Evolutionary conservation across 92 coral and sea anemone species (phyloP).

Genomic region (Porites cylindrica): DNA sequence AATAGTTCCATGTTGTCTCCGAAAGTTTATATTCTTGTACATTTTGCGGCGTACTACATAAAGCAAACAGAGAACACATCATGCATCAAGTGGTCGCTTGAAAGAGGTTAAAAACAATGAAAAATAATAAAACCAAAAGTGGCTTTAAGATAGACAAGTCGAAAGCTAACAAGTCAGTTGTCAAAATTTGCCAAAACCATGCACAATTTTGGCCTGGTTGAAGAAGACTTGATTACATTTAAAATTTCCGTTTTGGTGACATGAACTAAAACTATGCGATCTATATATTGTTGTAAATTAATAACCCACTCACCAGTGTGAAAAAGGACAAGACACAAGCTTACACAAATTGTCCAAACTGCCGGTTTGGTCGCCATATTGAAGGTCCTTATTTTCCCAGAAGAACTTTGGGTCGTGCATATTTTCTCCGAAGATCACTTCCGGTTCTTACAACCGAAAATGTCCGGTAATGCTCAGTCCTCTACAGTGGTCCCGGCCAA

Average conservation of each 20-base stretch:
- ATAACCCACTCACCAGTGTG: slow-evolving; percentile 15
- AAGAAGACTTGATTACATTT: neutral
- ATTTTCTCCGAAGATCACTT: slow-evolving; percentile 60
- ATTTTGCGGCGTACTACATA: too few species aligned
- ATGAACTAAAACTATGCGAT: neutral
- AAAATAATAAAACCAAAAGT: too few species aligned
- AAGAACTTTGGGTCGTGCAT: neutral
- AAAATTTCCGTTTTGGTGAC: neutral
- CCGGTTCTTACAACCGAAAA: too few species aligned
- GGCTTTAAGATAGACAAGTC: too few species aligned
- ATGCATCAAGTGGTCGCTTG: too few species aligned
- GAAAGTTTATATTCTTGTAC: too few species aligned
- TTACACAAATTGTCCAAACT: neutral
- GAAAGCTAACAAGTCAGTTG: too few species aligned
- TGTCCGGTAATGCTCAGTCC: slow-evolving; percentile 51
- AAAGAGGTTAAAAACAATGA: too few species aligned
- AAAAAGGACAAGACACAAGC: slow-evolving; percentile 19
- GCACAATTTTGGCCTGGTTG: neutral
- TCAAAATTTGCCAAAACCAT: neutral
- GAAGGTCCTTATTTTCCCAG: slow-evolving; percentile 31
- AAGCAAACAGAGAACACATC: too few species aligned
- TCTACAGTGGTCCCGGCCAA: slow-evolving; percentile 26
- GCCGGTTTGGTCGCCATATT: slow-evolving; percentile 66
- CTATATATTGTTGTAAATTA: neutral
- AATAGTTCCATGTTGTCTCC: too few species aligned